These are phyloP conservation scores for Andricus grossulariae DNA, from an alignment of 1,140 invertebrate species.

Conservation along the genomic window DNA sequence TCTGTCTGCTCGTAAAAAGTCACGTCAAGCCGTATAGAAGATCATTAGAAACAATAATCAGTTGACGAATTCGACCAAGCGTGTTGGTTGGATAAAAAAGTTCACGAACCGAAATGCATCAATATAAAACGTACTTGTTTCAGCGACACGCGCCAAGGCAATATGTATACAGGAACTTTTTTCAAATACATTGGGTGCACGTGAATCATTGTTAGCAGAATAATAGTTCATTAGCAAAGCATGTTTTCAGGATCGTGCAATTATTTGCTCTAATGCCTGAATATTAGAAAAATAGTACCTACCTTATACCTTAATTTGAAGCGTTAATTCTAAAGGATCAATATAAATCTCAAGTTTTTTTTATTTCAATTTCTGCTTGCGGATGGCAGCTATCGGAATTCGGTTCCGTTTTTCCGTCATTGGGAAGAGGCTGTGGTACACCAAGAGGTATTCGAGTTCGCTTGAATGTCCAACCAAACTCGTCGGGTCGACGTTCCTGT, in stretches of 20 bases:
- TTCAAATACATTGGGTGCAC: neutral
- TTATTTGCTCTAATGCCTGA: neutral
- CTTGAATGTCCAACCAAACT: neutral
- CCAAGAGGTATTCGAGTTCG: conserved; percentile 12
- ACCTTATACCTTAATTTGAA: too few relatives aligned
- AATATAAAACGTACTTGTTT: neutral
- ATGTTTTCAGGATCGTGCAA: neutral
- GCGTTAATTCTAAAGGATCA: neutral
- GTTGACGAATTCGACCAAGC: neutral
- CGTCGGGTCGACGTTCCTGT: neutral
- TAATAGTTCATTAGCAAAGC: neutral
- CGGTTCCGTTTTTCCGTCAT: neutral
- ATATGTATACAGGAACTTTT: neutral
- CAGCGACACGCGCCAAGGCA: neutral
- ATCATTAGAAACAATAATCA: neutral
- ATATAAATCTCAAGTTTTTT: conserved; percentile 9
- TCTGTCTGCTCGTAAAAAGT: neutral
- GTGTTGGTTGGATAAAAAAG: neutral
- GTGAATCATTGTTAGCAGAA: neutral
- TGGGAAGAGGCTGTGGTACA: conserved; percentile 6
- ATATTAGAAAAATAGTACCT: neutral
- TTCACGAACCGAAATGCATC: neutral
- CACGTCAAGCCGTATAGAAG: neutral
- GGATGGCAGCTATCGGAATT: conserved; percentile 23
- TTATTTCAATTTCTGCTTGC: neutral